These are phyloP conservation scores for Drosophila setosimentum DNA, from an alignment of 2,888 invertebrate genomes.

Conservation along the genomic window DNA sequence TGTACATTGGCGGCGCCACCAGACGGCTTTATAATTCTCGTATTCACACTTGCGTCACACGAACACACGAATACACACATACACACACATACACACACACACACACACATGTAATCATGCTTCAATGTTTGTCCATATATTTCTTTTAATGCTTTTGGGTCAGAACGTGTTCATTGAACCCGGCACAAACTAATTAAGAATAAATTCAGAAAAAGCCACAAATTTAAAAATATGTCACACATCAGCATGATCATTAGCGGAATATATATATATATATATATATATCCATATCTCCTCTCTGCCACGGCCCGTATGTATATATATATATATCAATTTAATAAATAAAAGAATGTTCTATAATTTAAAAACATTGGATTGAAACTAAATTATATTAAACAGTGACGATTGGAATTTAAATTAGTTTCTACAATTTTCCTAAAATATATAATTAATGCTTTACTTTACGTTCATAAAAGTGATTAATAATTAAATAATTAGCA, in stretches of 20 bases:
- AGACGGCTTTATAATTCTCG: constrained; percentile 41
- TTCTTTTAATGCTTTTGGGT: constrained; percentile 26
- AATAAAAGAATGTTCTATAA: no score
- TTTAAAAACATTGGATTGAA: no score
- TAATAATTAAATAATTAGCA: background rate
- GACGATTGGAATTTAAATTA: no score
- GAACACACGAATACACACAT: constrained; percentile 5
- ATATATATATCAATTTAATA: background rate
- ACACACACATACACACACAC: background rate
- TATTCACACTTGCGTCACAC: constrained; percentile 40
- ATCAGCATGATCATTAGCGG: constrained; percentile 46
- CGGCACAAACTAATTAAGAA: constrained; percentile 65
- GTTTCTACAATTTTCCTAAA: background rate
- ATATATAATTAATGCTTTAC: background rate
- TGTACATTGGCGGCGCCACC: constrained; percentile 52
- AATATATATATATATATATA: background rate
- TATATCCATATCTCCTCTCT: no score
- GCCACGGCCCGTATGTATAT: no score
- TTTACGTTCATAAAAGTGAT: background rate
- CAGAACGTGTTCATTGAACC: constrained; percentile 57
- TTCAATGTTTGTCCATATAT: background rate
- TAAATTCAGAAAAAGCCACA: constrained; percentile 40
- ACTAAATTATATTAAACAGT: no score
- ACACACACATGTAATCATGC: background rate
- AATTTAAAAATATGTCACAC: constrained; percentile 46